Conservation (phyloP, 2,113 vertebrate species). For the Terrapene triunguis region DNA sequence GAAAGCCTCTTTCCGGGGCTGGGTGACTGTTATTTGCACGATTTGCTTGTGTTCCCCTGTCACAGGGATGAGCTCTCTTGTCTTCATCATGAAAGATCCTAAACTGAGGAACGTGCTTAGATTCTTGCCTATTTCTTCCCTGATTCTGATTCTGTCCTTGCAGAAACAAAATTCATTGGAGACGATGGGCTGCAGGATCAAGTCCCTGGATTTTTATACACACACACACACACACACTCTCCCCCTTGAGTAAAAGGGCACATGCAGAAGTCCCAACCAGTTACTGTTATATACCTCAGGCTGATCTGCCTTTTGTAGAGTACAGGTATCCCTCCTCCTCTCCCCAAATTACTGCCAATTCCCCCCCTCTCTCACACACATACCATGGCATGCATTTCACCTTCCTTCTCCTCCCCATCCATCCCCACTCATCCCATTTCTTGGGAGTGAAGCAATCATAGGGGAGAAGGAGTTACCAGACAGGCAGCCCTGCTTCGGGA, state of each 20-base stretch:
- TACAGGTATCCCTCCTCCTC: accelerated
- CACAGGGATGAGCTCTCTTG: background rate
- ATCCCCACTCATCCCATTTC: background rate
- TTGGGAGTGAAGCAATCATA: background rate
- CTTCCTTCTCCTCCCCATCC: accelerated
- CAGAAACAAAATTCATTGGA: background rate
- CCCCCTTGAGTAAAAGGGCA: background rate
- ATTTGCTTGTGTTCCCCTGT: background rate
- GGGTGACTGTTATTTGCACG: background rate
- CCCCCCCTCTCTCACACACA: background rate
- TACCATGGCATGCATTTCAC: accelerated
- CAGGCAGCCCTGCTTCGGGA: constrained; percentile 8
- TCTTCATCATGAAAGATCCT: background rate
- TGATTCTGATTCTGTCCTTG: background rate
- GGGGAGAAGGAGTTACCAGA: background rate
- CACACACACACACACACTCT: too few species aligned
- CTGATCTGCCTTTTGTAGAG: accelerated
- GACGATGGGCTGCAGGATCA: accelerated
- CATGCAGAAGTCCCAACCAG: background rate
- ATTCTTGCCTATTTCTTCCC: background rate
- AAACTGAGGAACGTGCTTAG: background rate
- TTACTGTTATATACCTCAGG: accelerated
- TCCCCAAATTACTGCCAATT: background rate
- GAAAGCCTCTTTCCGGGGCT: too few species aligned
- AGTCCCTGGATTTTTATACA: background rate